Evolutionary conservation across 2,888 invertebrate genomes (phyloP).

Genomic region (Anarsia innoxiella): DNA sequence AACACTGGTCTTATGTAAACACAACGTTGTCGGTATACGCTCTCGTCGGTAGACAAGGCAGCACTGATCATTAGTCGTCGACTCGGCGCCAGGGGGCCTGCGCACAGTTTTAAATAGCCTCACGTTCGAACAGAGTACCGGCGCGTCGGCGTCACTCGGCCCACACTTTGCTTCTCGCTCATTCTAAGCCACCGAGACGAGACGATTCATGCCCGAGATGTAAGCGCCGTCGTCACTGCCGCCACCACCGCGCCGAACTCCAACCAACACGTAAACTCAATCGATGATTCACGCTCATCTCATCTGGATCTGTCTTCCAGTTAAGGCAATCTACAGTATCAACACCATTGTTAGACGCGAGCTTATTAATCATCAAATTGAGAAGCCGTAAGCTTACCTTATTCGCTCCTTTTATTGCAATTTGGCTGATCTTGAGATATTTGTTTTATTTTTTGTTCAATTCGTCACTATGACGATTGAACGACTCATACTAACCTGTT

Average conservation of each 20-base stretch:
- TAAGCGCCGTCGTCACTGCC: constrained; percentile 1
- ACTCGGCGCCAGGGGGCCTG: constrained; percentile 73
- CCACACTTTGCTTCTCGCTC: constrained; percentile 73
- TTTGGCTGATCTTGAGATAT: no score
- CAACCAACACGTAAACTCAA: no score
- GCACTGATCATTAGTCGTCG: constrained; percentile 71
- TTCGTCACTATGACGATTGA: no score
- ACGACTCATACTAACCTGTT: no score
- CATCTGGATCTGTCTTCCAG: constrained; percentile 52
- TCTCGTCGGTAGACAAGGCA: constrained; percentile 64
- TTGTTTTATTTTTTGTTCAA: no score
- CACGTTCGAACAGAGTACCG: constrained; percentile 54
- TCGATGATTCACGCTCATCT: constrained; percentile 55
- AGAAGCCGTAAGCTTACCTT: no score
- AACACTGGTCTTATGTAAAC: constrained; percentile 70
- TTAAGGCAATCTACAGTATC: constrained; percentile 46
- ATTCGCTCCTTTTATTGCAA: no score
- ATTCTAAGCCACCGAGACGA: constrained; percentile 64
- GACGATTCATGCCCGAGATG: constrained; percentile 13
- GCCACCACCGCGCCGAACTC: constrained; percentile 27
- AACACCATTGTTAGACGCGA: constrained; percentile 26
- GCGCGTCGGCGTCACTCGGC: constrained; percentile 58
- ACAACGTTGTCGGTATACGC: constrained; percentile 58
- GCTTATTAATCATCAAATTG: constrained; percentile 45
- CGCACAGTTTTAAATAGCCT: constrained; percentile 76